Evolutionary conservation across 35 echinoderm and acorn worm genomes (phyloP).

Genomic region (Ptychodera flava): DNA sequence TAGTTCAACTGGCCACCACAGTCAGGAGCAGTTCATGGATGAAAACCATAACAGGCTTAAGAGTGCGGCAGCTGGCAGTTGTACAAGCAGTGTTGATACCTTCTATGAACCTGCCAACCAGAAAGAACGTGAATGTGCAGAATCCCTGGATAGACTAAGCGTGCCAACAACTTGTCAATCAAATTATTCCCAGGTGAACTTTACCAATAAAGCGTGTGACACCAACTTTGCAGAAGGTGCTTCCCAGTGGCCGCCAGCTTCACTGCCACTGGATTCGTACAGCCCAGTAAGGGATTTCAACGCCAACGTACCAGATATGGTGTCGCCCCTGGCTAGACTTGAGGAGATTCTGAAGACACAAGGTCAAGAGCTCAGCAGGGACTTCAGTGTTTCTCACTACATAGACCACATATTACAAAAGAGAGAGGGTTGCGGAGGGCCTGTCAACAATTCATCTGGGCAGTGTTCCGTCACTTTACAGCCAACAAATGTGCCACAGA

Average conservation of each 20-base stretch:
- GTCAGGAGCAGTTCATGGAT: neutral
- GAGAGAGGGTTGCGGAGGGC: neutral
- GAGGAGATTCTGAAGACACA: neutral
- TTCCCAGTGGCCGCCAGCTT: neutral
- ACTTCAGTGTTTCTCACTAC: neutral
- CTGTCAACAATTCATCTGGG: neutral
- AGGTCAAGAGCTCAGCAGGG: neutral
- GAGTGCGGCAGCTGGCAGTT: neutral
- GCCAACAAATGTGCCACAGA: neutral
- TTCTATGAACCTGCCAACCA: too few species aligned
- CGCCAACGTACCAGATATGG: neutral
- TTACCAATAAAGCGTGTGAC: neutral
- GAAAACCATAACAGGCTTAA: neutral
- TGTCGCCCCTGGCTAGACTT: neutral
- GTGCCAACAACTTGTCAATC: neutral
- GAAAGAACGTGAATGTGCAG: neutral
- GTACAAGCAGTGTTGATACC: neutral
- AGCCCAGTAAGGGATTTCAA: neutral
- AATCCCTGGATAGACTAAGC: neutral
- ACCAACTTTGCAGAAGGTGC: neutral
- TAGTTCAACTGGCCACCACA: neutral
- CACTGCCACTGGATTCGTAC: neutral
- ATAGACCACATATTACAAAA: neutral
- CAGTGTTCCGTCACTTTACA: neutral
- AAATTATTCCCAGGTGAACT: neutral